A percentile compares a stretch with the other conserved stretches of the same genome.
These are phyloP conservation scores for Danionella dracula DNA, from an alignment of 2,797 vertebrate genomes.

Conservation along the genomic window DNA sequence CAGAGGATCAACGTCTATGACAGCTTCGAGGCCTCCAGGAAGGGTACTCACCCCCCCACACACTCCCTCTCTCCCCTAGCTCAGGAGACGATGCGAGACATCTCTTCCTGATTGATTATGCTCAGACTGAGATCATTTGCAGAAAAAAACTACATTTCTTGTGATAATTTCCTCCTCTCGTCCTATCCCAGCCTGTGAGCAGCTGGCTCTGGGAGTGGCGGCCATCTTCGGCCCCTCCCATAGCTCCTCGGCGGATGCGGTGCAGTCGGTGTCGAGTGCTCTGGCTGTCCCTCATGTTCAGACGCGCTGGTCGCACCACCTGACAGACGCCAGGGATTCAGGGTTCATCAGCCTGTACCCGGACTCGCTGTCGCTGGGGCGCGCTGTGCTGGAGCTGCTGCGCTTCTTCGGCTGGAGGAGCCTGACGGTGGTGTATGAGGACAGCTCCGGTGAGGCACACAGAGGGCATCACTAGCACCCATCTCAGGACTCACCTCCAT, in stretches of 20 bases:
- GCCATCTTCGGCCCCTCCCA: constrained; percentile 98
- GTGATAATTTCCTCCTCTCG: too few relatives aligned
- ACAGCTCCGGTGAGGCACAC: constrained; percentile 86
- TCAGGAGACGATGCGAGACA: too few relatives aligned
- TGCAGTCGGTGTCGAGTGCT: constrained; percentile 98
- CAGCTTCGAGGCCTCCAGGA: constrained; percentile 98
- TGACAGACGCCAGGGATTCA: constrained; percentile 97
- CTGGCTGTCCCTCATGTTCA: constrained; percentile 96
- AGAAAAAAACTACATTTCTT: not conserved
- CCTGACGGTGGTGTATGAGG: constrained; percentile 96
- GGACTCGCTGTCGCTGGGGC: constrained; percentile 95
- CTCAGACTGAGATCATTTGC: too few relatives aligned
- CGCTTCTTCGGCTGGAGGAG: constrained; percentile 99
- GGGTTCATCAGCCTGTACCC: constrained; percentile 98
- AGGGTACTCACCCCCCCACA: constrained; percentile 76
- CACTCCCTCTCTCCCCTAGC: too few relatives aligned
- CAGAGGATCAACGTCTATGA: constrained; percentile 99
- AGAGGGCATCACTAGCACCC: too few relatives aligned
- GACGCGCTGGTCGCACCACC: constrained; percentile 98
- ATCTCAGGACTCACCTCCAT: too few relatives aligned
- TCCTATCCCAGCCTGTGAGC: constrained; percentile 87
- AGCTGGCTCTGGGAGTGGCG: constrained; percentile 95
- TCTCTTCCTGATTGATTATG: too few relatives aligned
- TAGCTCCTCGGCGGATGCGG: constrained; percentile 95
- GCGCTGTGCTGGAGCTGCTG: constrained; percentile 96